Evolutionary conservation across 2,888 invertebrate genomes (phyloP).

Genomic region (Ramazzottius varieornatus): DNA sequence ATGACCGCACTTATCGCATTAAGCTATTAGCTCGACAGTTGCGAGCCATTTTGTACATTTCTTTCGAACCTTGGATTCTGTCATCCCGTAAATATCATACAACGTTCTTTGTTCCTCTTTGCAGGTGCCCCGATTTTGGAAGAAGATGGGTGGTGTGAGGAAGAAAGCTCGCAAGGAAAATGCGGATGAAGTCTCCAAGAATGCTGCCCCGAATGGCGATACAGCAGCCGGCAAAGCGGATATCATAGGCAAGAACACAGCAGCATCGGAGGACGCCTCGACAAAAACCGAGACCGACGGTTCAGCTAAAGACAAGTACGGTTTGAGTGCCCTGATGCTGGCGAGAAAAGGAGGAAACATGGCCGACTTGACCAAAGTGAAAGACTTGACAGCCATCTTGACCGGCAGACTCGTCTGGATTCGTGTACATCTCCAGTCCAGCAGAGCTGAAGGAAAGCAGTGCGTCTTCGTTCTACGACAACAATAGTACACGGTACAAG

Average conservation of each 20-base stretch:
- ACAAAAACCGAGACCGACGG: constrained; percentile 28
- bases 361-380: constrained; percentile 31
- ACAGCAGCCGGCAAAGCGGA: constrained; percentile 60
- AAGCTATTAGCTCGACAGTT: too few relatives aligned
- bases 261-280: constrained; percentile 7
- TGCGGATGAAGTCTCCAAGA: constrained; percentile 38
- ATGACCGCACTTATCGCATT: too few relatives aligned
- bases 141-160: too few relatives aligned
- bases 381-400: constrained; percentile 26
- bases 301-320: constrained; percentile 50
- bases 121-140: too few relatives aligned
- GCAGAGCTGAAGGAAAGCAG: constrained; percentile 72
- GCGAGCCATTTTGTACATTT: too few relatives aligned
- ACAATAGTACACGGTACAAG: constrained; percentile 66
- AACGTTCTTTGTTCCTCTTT: too few relatives aligned
- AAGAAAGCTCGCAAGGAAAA: too few relatives aligned
- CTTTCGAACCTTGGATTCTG: too few relatives aligned
- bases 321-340: constrained; percentile 38
- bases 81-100: too few relatives aligned
- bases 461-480: constrained; percentile 83
- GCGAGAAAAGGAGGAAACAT: constrained; percentile 33
- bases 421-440: constrained; percentile 64
- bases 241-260: constrained; percentile 32
- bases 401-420: constrained; percentile 37
- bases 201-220: constrained; percentile 71